Evolutionary conservation across 2,113 vertebrate genomes (phyloP).

Genomic region (Mesoclemmys tuberculata): DNA sequence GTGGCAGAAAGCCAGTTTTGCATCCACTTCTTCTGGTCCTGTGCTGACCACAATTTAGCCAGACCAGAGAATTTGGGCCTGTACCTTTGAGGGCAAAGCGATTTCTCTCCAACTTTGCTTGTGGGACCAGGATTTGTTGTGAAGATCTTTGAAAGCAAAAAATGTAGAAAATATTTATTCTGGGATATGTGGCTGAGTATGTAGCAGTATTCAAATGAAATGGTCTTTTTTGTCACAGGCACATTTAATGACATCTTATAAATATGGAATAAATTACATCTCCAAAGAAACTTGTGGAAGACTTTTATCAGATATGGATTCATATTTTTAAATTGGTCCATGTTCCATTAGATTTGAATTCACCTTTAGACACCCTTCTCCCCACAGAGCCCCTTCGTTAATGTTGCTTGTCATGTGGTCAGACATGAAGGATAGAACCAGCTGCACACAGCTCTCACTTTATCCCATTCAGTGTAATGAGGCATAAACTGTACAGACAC

Average conservation of each 20-base stretch:
- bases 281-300: accelerated
- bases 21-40: constrained; percentile 41
- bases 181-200: too few species aligned
- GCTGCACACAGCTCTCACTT: not conserved
- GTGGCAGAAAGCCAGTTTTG: not conserved
- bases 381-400: not conserved
- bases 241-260: not conserved
- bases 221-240: not conserved
- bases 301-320: not conserved
- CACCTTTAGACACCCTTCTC: not conserved
- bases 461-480: not conserved
- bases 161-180: too few species aligned
- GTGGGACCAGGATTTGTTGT: not conserved
- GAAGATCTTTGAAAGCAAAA: not conserved
- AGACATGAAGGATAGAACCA: not conserved
- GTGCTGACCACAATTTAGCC: constrained; percentile 44
- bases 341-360: not conserved
- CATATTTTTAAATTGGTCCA: not conserved
- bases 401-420: not conserved
- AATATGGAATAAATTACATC: not conserved
- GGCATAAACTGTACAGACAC: not conserved
- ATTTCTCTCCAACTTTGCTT: not conserved
- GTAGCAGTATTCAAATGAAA: too few species aligned
- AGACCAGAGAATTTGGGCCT: not conserved
- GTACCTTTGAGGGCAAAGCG: constrained; percentile 13